Base-by-base conservation (phyloP, 1,140 invertebrate species). In the Ectropis grisescens region DNA sequence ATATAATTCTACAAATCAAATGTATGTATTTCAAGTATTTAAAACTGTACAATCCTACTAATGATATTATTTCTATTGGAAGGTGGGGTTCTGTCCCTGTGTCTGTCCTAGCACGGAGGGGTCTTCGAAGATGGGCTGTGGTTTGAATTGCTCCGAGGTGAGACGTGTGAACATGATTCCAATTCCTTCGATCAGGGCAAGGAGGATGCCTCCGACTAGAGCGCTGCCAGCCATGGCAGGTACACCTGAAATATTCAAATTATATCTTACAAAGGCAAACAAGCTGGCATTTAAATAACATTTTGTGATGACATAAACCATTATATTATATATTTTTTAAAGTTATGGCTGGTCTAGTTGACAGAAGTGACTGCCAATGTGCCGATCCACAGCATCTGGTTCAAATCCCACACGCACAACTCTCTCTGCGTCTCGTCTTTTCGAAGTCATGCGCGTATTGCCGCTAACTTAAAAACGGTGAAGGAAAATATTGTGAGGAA, bases 141-240 rank as follows among this genome's bases (percentile, higher is more conserved):
- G 94, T 82, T 91, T 90, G 74, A 96, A 97, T 61, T 96, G 93
- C 58, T 97, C 94, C 1, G 95, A 93, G 16, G 91, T 89, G 55
- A 95, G 85, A 65, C 94, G 85, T 10, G 93, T 97, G 56, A 98
- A 91, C 60, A 97, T 82, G 50, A 99, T 97, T 37, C 95, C 94
- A 47, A 98, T 89, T 38, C 97, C 97, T 88, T 99, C 97, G 51
- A 99, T 99, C 40, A 99, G 83, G 22, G 95, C 96, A 34, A 99
- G 82, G 15, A 99, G 84, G 29, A 98, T 89, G 40, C 96, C 97
- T 33, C 97, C 97, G 44, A 99, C 93, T 13, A 98, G 82, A 9
- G 96, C 97, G 83, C 95, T 98, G 2, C 94, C 96, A 40, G 93
- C 88, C 95, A 99, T 99, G 0, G 96, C 93, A 31, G 90, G 91